Evolutionary conservation across 1,140 invertebrate species (phyloP).

Genomic region (Drosophila orosa): DNA sequence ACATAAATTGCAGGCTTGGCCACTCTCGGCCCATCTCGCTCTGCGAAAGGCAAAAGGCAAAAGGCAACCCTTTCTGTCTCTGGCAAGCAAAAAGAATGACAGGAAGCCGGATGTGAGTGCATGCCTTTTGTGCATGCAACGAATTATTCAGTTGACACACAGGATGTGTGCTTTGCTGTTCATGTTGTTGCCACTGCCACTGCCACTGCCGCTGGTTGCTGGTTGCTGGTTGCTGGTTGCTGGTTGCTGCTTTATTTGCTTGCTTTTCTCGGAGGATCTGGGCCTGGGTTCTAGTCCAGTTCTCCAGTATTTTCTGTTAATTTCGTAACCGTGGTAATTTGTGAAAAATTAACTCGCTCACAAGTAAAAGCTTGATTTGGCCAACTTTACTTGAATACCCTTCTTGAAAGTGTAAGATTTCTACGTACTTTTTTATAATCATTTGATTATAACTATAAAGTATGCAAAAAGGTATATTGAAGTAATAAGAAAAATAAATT

Average conservation of each 20-base stretch:
- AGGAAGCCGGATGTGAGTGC: constrained; percentile 82
- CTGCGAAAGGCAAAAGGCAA: constrained; percentile 10
- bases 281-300: constrained; percentile 17
- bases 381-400: constrained; percentile 9
- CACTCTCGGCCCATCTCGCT: constrained; percentile 17
- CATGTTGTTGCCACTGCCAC: constrained; percentile 51
- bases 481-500: background rate
- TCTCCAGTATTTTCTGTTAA: constrained; percentile 55
- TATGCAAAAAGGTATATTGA: background rate
- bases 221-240: constrained; percentile 19
- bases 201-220: constrained; percentile 32
- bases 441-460: background rate
- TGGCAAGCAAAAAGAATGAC: constrained; percentile 76
- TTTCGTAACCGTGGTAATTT: constrained; percentile 42
- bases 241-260: constrained; percentile 33
- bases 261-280: constrained; percentile 40
- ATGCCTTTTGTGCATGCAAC: constrained; percentile 82
- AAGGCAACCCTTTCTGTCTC: constrained; percentile 24
- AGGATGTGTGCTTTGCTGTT: constrained; percentile 81
- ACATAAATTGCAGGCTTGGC: constrained; percentile 69
- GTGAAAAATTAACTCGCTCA: constrained; percentile 39
- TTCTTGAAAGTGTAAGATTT: constrained; percentile 15
- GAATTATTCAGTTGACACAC: constrained; percentile 82
- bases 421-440: background rate
- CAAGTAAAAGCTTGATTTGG: background rate